Evolutionary conservation across 2,888 invertebrate genomes (phyloP).

Genomic region (Liposcelis brunnea): DNA sequence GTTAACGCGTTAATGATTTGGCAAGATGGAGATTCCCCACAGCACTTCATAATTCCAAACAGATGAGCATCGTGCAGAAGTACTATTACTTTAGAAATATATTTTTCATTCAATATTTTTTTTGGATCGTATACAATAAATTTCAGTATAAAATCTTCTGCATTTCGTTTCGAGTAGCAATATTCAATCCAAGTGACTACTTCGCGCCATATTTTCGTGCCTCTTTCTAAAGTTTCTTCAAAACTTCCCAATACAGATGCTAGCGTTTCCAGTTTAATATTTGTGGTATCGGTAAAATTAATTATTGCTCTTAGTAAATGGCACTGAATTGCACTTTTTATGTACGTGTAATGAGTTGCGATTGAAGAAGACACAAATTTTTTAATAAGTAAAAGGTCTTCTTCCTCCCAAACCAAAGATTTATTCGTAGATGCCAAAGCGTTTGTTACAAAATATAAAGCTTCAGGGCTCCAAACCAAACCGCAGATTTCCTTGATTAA

Average conservation of each 20-base stretch:
- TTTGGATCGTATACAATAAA: background rate
- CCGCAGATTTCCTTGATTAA: slow-evolving; percentile 4
- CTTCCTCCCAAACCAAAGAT: background rate
- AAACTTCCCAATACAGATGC: background rate
- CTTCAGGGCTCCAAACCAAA: background rate
- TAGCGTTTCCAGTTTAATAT: background rate
- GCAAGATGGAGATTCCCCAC: background rate
- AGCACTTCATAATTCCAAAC: slow-evolving; percentile 3
- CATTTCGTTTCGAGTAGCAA: slow-evolving; percentile 2
- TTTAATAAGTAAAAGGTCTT: slow-evolving; percentile 1
- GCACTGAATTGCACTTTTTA: background rate
- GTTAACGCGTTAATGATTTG: background rate
- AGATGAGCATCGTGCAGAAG: slow-evolving; percentile 2
- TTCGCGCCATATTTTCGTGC: background rate
- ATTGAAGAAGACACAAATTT: background rate
- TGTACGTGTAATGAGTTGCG: background rate
- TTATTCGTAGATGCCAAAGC: background rate
- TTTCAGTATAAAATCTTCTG: slow-evolving; percentile 3
- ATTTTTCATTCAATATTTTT: background rate
- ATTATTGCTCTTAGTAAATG: background rate
- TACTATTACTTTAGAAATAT: background rate
- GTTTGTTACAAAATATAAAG: background rate
- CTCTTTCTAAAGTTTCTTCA: background rate
- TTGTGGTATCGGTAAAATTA: background rate
- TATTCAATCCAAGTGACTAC: background rate